Evolutionary conservation across 2,888 invertebrate genomes (phyloP).

Genomic region (Dryadula phaetusa): DNA sequence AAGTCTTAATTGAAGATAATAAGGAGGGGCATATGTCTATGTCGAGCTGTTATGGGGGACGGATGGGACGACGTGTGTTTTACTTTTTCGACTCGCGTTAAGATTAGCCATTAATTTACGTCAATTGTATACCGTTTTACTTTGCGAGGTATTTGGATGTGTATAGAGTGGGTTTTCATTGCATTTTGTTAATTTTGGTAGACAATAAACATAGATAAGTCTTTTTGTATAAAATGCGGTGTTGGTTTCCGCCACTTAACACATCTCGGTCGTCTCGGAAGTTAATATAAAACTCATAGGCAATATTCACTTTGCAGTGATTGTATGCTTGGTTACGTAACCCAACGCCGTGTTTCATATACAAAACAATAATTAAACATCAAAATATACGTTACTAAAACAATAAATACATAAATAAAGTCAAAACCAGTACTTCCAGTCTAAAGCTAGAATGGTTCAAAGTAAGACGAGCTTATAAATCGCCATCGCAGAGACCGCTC

Average conservation of each 20-base stretch:
- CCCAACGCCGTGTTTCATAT: too few species aligned
- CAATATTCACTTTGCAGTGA: too few species aligned
- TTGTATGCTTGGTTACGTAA: too few species aligned
- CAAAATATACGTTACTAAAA: background rate
- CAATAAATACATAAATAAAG: slow-evolving; percentile 11
- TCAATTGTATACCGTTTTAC: slow-evolving; percentile 58
- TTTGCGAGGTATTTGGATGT: slow-evolving; percentile 41
- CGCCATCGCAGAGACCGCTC: slow-evolving; percentile 72
- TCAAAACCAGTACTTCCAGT: slow-evolving; percentile 1
- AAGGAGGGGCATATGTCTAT: slow-evolving; percentile 82
- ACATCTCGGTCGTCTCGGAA: too few species aligned
- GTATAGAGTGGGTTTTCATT: slow-evolving; percentile 34
- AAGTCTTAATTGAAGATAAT: slow-evolving; percentile 83
- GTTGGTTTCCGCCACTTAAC: too few species aligned
- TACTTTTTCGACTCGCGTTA: slow-evolving; percentile 73
- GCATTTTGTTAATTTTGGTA: too few species aligned
- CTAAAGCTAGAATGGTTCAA: slow-evolving; percentile 21
- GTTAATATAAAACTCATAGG: too few species aligned
- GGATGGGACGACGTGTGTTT: slow-evolving; percentile 69
- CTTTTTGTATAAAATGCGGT: too few species aligned
- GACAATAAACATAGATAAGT: too few species aligned
- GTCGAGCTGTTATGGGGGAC: slow-evolving; percentile 81
- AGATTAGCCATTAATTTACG: slow-evolving; percentile 69
- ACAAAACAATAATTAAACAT: too few species aligned
- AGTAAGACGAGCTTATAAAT: slow-evolving; percentile 66